Evolutionary conservation across 1,140 invertebrate genomes (phyloP), one percentile per base, ranked within the genome.

Genomic region (Diorhabda elongata): DNA sequence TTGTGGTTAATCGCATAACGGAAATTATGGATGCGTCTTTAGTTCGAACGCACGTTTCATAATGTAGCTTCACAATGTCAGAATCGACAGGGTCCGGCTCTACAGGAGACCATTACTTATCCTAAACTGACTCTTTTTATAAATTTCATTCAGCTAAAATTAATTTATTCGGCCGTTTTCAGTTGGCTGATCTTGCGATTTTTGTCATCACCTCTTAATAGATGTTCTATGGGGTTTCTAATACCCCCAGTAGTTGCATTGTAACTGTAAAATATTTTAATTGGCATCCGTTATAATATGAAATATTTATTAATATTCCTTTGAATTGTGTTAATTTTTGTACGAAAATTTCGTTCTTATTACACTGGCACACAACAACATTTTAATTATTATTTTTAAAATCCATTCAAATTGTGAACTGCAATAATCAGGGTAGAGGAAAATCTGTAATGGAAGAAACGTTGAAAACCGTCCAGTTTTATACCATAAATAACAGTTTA

Each of bases 1-100:
- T 80, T 80, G 77, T 75, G 78, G 78, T 79, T 77, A 79, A 80
- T 80, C 78, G 76, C 74, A 78, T 79, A 77, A 79, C 75, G 76
- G 75, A 79, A 78, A 79, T 75, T 66, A 65, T 69, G 70, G 75
- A 73, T 78, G 78, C 77, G 76, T 76, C 77, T 76, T 78, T 70
- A 77, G 76, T 77, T 72, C 58, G 58, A 69, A 42, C 11, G 69
- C 73, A 63, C 67, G 26, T 64, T 72, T 66, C 60, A 57, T 62
- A 69, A 67, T 73, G 71, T 73, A 75, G 47, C 47, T 52, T 52
- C 47, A 52, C 47, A 52, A 73, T 76, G 74, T 76, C 71, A 71
- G 69, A 73, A 71, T 66, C 73, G 75, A 76, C 71, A 71, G 69
- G 71, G 71, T 66, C 73, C 60, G 64, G 72, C 73, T n/a, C 77